Base-by-base conservation (phyloP, 64 coral and sea anemone species). In the Dendronephthya gigantea region DNA sequence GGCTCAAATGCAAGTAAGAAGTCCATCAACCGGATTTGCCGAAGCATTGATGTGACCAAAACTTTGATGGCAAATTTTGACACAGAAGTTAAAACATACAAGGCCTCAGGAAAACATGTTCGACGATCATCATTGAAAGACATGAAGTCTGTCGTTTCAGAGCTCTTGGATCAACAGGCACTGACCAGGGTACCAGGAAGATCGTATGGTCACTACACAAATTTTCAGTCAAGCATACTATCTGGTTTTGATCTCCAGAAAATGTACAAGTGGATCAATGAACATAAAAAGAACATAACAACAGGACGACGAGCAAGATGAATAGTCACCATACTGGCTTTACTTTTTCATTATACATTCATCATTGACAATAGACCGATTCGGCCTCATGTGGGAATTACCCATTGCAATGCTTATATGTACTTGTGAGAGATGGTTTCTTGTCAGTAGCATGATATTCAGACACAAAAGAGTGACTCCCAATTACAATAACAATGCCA, bases 21-120 rank as follows among this genome's bases (percentile, higher is more conserved):
- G 69, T 76, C 69, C 12, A 76, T 76, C 69, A 31, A 76, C 69
- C 11, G 69, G 25, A 76, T 76, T 30, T 76, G 69, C 31, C 69
- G 34, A 33, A 58, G 51, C 51, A 58, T 58, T 58, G 14, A 58
- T 58, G 51, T 58, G 51, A 58, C 51, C 4, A 58, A 58, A 58
- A 17, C 23, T 58, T 14, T 58, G 23, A 58, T 58, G 51, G 51
- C 2, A 14, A 58, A 58, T 17, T 58, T 58, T 58, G 51, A 58
- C 12, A 58, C 7, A 58, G 51, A 58, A 58, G 51, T 58, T 7
- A 58, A 58, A 14, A 58, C 51, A 4, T 58, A 58, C 51, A 4
- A 58, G 12, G 22, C 51, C 51, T 76, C 69, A 76, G 69, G 69
- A 12, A 34, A 38, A 3, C 69, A 76, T 38, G 35, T 37, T 76